A percentile compares a stretch with the other conserved stretches of the same genome.
These are phyloP conservation scores for Drosophila mojavensis DNA, from an alignment of 1,140 invertebrate species.

Conservation along the genomic window DNA sequence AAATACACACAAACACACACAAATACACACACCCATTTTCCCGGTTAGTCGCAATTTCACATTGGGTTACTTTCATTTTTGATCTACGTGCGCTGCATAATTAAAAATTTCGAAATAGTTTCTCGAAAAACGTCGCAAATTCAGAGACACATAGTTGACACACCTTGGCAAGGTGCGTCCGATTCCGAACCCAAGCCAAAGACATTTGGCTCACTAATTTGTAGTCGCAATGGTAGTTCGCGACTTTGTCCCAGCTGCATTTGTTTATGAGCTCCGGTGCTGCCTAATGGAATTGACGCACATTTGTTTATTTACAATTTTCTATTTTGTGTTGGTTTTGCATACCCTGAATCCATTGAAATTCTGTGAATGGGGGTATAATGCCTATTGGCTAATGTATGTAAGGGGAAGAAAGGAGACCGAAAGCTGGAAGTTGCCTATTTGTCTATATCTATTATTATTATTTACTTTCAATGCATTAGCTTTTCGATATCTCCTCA, in stretches of 20 bases:
- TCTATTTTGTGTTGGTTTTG: slow-evolving; percentile 39
- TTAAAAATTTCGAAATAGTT: slow-evolving; percentile 74
- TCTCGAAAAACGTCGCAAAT: slow-evolving; percentile 64
- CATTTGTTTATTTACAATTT: slow-evolving; percentile 51
- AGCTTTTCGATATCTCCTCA: too few relatives aligned
- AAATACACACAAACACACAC: slow-evolving; percentile 16
- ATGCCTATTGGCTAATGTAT: too few relatives aligned
- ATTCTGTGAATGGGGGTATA: too few relatives aligned
- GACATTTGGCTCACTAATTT: slow-evolving; percentile 53
- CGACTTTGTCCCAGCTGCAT: slow-evolving; percentile 13
- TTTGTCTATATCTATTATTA: too few relatives aligned
- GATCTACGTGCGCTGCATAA: slow-evolving; percentile 74
- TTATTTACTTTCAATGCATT: too few relatives aligned
- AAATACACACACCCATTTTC: slow-evolving; percentile 26
- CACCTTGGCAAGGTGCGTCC: slow-evolving; percentile 56
- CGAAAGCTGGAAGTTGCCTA: too few relatives aligned
- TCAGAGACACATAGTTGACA: slow-evolving; percentile 36
- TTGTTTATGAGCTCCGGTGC: slow-evolving; percentile 16
- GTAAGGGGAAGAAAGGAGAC: too few relatives aligned
- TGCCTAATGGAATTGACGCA: slow-evolving; percentile 10
- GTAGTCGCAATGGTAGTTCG: slow-evolving; percentile 38
- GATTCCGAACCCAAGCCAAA: slow-evolving; percentile 15
- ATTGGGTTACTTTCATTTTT: slow-evolving; percentile 79
- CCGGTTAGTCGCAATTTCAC: slow-evolving; percentile 67
- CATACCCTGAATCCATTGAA: background rate